Base-by-base conservation (phyloP, 2,797 vertebrate genomes). In the Staurois parvus region DNA sequence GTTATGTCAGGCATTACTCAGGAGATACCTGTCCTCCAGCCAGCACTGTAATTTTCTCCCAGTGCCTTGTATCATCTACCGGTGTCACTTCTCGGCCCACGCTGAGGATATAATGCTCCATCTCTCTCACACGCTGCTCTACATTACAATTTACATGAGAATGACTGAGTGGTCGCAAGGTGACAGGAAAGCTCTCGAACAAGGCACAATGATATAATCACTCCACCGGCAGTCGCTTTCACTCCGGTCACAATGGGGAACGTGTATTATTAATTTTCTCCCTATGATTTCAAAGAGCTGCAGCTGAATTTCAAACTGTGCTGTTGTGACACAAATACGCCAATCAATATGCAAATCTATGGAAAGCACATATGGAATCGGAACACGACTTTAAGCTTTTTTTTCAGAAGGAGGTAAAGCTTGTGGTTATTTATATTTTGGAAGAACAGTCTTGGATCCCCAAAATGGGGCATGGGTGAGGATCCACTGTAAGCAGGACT, bases 121-220 rank as follows among this genome's bases (percentile, higher is more conserved):
- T 68, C 64, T 68, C 37, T 69, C 30, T 68, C 42, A 34, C 42
- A 17, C 10, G 42, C 66, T 32, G 24, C 30, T 70, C 68, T 56
- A 56, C n/a, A 59, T 30, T 48, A 70, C 67, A 80, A 21, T 80
- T 28, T 70, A 80, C 78, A 80, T 59, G 42, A 72, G 17, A 56
- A 80, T 80, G 42, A 80, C 52, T 80, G 62, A 66, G 64, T 17
- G 52, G 66, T 52, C 30, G 24, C 66, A 70, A 37, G 78, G 48
- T 70, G 42, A 80, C 64, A 21, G 48, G 66, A 42, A 52, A 69
- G 64, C 77, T 45, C 42, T 69, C 4, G 66, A 21, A 79, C 28
- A 34, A 32, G 77, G 68, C 77, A 72, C 29, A 56, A 21, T 70
- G 30, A 70, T 56, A 80, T 70, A 52, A 56, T 70, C 66, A 32